Conservation (phyloP, 2,113 vertebrate genomes). For the Spea multiplicata region DNA sequence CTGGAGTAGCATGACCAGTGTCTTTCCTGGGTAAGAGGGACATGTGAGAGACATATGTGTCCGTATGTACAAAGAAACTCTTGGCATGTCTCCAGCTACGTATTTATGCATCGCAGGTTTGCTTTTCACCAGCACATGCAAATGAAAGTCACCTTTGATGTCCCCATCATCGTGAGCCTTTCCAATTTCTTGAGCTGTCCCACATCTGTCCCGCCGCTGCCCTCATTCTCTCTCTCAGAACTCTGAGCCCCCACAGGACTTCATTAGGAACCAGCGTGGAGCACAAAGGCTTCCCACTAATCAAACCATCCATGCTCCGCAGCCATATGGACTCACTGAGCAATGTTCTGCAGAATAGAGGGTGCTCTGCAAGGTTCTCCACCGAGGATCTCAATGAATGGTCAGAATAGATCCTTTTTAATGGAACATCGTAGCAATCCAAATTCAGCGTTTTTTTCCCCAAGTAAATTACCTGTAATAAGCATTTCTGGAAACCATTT, state of each 20-base stretch:
- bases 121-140: neutral
- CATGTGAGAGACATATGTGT: no score
- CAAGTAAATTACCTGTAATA: no score
- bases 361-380: neutral
- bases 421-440: no score
- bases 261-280: slow-evolving; percentile 33
- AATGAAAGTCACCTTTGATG: slow-evolving; percentile 37
- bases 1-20: no score
- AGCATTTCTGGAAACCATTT: no score
- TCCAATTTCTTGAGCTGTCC: slow-evolving; percentile 6
- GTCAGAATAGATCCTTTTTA: neutral
- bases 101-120: neutral
- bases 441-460: no score
- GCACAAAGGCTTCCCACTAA: slow-evolving; percentile 19
- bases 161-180: neutral
- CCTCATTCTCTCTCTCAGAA: slow-evolving; percentile 43
- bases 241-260: slow-evolving; percentile 34
- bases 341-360: slow-evolving; percentile 3
- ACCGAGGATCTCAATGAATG: neutral
- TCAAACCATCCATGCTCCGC: slow-evolving; percentile 14
- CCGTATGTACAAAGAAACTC: no score
- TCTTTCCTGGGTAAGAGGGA: no score
- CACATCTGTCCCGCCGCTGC: slow-evolving; percentile 34
- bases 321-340: slow-evolving; percentile 1
- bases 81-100: neutral